Conservation (phyloP, 2,797 vertebrate genomes). For the Caiman crocodilus region DNA sequence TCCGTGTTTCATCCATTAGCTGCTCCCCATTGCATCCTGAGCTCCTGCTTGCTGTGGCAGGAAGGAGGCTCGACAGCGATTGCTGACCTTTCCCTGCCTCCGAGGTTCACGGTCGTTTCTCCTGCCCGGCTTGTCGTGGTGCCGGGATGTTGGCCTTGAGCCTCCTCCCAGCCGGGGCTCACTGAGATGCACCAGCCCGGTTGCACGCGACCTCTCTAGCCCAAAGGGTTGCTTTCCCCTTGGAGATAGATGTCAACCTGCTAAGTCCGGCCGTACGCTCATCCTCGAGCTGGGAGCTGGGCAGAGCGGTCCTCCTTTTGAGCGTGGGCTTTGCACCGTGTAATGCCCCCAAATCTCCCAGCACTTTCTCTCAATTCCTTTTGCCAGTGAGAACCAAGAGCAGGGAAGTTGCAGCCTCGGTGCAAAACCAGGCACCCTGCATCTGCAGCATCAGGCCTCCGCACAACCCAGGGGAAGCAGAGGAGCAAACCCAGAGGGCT, state of each 20-base stretch:
- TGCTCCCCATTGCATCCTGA: not conserved
- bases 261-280: not conserved
- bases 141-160: not conserved
- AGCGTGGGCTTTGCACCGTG: not conserved
- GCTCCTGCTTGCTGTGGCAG: not conserved
- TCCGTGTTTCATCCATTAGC: not conserved
- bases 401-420: accelerated
- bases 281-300: not conserved
- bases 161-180: too few relatives aligned
- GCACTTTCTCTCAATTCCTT: not conserved
- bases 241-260: not conserved
- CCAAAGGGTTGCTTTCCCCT: not conserved
- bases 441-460: not conserved
- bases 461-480: accelerated
- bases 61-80: not conserved
- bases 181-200: not conserved
- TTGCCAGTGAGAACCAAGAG: not conserved
- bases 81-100: not conserved
- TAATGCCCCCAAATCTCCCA: not conserved
- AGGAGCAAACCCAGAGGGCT: too few relatives aligned
- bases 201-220: not conserved
- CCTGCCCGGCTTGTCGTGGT: accelerated
- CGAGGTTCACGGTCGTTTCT: not conserved
- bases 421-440: not conserved
- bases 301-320: not conserved